Evolutionary conservation across 2,797 vertebrate genomes (phyloP), one percentile per base, ranked within the genome.

Genomic region (Cyprinella venusta): DNA sequence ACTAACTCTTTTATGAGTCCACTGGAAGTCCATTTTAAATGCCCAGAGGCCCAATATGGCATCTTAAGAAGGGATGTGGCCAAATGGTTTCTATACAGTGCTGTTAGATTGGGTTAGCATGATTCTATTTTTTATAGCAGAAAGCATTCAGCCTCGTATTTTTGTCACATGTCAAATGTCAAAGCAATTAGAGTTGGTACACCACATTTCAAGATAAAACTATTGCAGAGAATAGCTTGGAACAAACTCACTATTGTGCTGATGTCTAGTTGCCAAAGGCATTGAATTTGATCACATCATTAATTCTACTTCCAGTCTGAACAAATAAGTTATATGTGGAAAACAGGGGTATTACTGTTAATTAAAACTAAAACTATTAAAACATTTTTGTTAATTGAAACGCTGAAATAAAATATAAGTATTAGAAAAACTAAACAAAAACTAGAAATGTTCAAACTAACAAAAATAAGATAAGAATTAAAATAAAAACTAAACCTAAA

Each of bases 151-250:
- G 26, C 10, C 36, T 19, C 63, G 30, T 64, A 79, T 75, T 54
- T 33, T 65, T 74, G 80, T 67, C 59, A 81, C 54, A 79, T 74
- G 84, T 65, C 65, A 76, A 65, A 81, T 50, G 54, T 78, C 30
- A 76, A 82, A 68, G 45, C 63, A 56, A 68, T 76, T 82, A 56
- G 21, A 78, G 76, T n/a, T 74, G 72, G 45, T 36, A 38, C 40
- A 40, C 52, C 18, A 65, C 33, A 71, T 54, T 78, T 78, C 54
- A 76, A 71, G 8, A 81, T 50, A 3, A 77, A 81, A 70, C 65
- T 30, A 45, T 52, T 26, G 65, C 59, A 75, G 4, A 64, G n/a
- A 82, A 30, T 10, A 56, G 45, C 42, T 33, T 65, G 24, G 15
- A 75, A 82, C 40, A 75, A 48, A 38, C 15, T 40, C 6, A 21